These are phyloP conservation scores for Pristionchus japonicus DNA, from an alignment of 2,888 invertebrate species.

Conservation along the genomic window DNA sequence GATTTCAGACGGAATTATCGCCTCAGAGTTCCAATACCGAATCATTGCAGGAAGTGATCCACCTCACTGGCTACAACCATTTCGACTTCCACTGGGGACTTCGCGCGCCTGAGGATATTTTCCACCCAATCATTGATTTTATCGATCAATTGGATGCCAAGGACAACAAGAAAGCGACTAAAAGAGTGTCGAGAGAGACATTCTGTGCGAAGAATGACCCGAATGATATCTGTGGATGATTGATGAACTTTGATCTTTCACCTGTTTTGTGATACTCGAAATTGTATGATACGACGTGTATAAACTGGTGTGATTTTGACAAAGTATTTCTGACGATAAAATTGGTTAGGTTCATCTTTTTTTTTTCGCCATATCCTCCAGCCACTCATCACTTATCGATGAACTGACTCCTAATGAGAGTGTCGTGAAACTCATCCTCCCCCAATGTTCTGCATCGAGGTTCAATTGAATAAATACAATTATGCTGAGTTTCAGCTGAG, in stretches of 20 bases:
- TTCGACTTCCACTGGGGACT: constrained; percentile 47
- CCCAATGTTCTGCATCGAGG: too few relatives aligned
- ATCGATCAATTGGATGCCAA: neutral
- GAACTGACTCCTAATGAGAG: too few relatives aligned
- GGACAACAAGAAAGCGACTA: neutral
- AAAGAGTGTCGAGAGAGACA: constrained; percentile 12
- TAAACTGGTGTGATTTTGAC: neutral
- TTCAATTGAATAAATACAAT: too few relatives aligned
- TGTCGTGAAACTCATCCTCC: too few relatives aligned
- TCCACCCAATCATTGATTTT: constrained; percentile 13
- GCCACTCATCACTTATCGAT: too few relatives aligned
- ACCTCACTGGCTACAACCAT: constrained; percentile 36
- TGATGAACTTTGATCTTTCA: neutral
- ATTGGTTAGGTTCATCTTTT: neutral
- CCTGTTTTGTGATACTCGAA: neutral
- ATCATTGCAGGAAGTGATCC: neutral
- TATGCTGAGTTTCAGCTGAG: too few relatives aligned
- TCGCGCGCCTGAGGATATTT: constrained; percentile 27
- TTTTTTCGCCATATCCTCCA: too few relatives aligned
- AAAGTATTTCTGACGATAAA: neutral
- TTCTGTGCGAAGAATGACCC: constrained; percentile 9
- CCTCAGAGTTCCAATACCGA: too few relatives aligned
- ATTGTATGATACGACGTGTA: neutral
- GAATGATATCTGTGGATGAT: constrained; percentile 32
- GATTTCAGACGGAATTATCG: too few relatives aligned